Base-by-base conservation (phyloP, 1,140 invertebrate genomes). In the Rhopalosiphum maidis region DNA sequence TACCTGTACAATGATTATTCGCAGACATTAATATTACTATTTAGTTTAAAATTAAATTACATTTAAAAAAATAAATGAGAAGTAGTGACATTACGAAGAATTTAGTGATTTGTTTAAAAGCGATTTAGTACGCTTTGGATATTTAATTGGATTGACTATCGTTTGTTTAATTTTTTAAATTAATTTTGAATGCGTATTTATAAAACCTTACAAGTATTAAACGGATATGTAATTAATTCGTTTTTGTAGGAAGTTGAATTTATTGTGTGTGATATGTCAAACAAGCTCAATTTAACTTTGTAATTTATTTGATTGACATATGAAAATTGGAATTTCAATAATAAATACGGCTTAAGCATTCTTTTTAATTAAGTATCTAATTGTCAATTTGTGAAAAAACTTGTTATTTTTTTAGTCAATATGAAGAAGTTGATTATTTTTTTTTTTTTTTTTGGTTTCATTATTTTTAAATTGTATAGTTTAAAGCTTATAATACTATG, bases 231-330 rank as follows among this genome's bases (percentile, higher is more conserved):
- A 15, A 77, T 77, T 77, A 77, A 77, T 77, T n/a, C 5, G 60
- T 77, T 77, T n/a, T 77, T 18, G 60, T 35, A 21, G n/a, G 18
- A n/a, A 77, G 30, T 77, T 15, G 30, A 77, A 77, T 77, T 77
- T 77, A 77, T 77, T n/a, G 60, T 77, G n/a, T 15, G 60, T 77
- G 60, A 77, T 77, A 77, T 77, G 60, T 77, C 60, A 77, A 77
- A 77, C 60, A 77, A 77, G n/a, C 30, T 77, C 30, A n/a, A 77
- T 77, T 77, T 18, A 77, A 77, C 60, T n/a, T 77, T 68, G 60
- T 68, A 68, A 68, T 68, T 30, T 68, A 68, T n/a, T 68, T 77
- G 60, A 77, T 77, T 77, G 60, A 15, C 60, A 77, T n/a, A 77
- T 77, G 30, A 6, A n/a, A 77, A n/a, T 77, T 1, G 60, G n/a